Evolutionary conservation across 2,888 invertebrate species (phyloP), one percentile per base, ranked within the genome.

Genomic region (Acronicta alni): DNA sequence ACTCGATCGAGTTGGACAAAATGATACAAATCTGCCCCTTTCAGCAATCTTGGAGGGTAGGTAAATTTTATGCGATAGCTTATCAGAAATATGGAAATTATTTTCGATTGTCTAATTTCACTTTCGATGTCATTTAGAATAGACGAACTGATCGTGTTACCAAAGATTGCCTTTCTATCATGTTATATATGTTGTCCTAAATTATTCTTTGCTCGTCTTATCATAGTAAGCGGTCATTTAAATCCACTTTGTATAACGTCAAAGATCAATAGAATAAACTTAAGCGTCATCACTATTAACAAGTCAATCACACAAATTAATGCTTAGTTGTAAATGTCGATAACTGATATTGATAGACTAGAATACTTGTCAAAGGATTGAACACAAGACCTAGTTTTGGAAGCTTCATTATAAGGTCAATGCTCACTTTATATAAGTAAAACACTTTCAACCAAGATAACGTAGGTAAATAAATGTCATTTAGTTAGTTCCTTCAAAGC

Each of bases 1-100:
- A 82, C 77, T 83, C 72, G 76, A 83, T 79, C 75, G 72, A 67
- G 67, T 80, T 81, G 66, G 77, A 81, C 81, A 80, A 83, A 84
- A 75, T 81, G 81, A 80, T 82, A 85, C 80, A 83, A 85, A 85
- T 82, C 81, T 71, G 57, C 48, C 51, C 47, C 51, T 56, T 47
- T 58, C 7, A 39, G 57, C 23, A 42, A 59, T 53, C 32, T 51
- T 54, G 52, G 12, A 14, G 26, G 38, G 17, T 9, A 14, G n/a
- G n/a, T 30, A 20, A 2, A 18, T 58, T 53, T 44, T 9, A 23
- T 45, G 8, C 10, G 10, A 1, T 8, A 44, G 17, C 10, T 35
- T 26, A 30, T 30, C 12, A 30, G 30, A 30, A 30, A 30, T 10
- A 26, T 26, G 26, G 26, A 26, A 26, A 26, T 26, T 26, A 26